Conservation (phyloP, 1,140 invertebrate species). For the Melitaea cinxia region DNA sequence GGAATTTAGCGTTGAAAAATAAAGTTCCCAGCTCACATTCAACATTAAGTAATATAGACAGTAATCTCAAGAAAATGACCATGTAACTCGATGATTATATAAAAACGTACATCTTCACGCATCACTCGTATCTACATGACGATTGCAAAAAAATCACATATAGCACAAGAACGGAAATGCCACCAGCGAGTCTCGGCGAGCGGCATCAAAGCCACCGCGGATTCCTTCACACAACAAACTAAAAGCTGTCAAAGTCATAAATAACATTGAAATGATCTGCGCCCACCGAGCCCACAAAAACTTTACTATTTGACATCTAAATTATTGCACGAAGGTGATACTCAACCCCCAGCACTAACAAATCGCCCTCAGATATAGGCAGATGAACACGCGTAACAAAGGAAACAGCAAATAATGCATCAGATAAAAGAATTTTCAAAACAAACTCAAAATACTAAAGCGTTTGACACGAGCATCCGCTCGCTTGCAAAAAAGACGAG, state of each 20-base stretch:
- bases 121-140: conserved; percentile 33
- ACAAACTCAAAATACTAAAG: conserved; percentile 81
- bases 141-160: conserved; percentile 43
- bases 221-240: conserved; percentile 65
- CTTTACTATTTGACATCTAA: conserved; percentile 76
- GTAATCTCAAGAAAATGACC: conserved; percentile 26
- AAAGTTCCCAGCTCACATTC: conserved; percentile 9
- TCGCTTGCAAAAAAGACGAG: conserved; percentile 68
- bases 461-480: conserved; percentile 81
- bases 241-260: conserved; percentile 71
- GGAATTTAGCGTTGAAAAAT: background rate
- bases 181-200: conserved; percentile 61
- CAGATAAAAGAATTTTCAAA: conserved; percentile 82
- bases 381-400: conserved; percentile 76
- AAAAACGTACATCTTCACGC: conserved; percentile 25
- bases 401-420: conserved; percentile 77
- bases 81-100: conserved; percentile 32
- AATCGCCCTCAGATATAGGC: conserved; percentile 66
- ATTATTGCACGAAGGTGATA: conserved; percentile 72
- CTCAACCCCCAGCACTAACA: conserved; percentile 57
- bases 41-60: conserved; percentile 12
- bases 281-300: conserved; percentile 60
- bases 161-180: conserved; percentile 67
- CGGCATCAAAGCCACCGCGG: conserved; percentile 67
- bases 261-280: conserved; percentile 73